Base-by-base conservation (phyloP, 2,888 invertebrate genomes). In the Agonopterix subpropinquella region DNA sequence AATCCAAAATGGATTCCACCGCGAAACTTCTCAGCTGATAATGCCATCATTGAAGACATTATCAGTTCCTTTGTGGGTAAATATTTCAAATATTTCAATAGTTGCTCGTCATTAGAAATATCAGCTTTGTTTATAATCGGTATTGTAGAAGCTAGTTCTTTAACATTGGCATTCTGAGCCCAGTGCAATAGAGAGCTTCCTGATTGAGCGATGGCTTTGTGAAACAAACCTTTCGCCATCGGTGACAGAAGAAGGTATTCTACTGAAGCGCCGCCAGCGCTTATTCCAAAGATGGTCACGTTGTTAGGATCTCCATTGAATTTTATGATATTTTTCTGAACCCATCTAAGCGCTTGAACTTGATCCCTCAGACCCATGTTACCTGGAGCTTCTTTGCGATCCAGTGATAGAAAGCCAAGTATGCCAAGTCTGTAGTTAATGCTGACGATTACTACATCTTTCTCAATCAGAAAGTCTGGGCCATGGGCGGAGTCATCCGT, bases 191-290 rank as follows among this genome's bases (percentile, higher is more conserved):
- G 58, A 8, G 88, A 77, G 0, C 88, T 83, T 0, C 89, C 90
- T n/a, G 90, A 90, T 62, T 90, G 89, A 8, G 89, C 78, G 50
- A 91, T 89, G 1, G 83, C 86, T 72, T 83, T 86, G 52, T 89
- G 89, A 51, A 89, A 91, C 39, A 90, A 64, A 11, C 90, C 90
- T 70, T 76, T 73, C 4, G 84, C 72, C 64, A 75, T 72, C 2
- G 82, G 81, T 0, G 89, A 88, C 28, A 89, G 48, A 49, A 87
- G 62, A 5, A 83, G 69, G 54, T 83, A 87, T 56, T 89, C 86
- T 0, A 87, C 80, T 1, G 88, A 80, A 2, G 86, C 80, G 1
- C 77, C 89, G 2, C 90, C 90, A 36, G 90, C 89, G 61, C 90
- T 90, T 3, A 89, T 65, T 9, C 90, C 90, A 60, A 89, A 86